These are phyloP conservation scores for Priocnemis perturbator DNA, from an alignment of 2,888 invertebrate genomes.

Conservation along the genomic window DNA sequence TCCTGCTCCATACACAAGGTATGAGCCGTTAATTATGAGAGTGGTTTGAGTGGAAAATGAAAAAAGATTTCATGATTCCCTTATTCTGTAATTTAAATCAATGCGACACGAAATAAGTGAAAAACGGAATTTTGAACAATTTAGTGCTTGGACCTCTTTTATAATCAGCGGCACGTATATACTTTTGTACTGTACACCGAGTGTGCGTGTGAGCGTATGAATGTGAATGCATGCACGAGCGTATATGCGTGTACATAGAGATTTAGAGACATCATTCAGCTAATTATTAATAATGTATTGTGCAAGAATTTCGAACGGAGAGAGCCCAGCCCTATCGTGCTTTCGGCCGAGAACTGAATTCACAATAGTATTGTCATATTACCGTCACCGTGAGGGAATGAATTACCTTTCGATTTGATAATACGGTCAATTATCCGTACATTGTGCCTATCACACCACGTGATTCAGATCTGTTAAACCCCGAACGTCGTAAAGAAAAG, in stretches of 20 bases:
- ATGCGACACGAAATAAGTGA: too few species aligned
- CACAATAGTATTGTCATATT: not conserved
- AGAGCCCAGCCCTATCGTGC: too few species aligned
- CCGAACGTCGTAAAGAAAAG: constrained; percentile 44
- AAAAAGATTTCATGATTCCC: too few species aligned
- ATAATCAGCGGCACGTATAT: too few species aligned
- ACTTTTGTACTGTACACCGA: constrained; percentile 41
- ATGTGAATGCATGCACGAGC: constrained; percentile 1
- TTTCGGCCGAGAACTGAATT: not conserved
- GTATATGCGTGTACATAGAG: constrained; percentile 37
- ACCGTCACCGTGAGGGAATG: constrained; percentile 19
- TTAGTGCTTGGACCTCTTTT: too few species aligned
- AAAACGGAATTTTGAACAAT: too few species aligned
- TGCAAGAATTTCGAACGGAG: constrained; percentile 12
- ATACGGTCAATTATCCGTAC: constrained; percentile 6
- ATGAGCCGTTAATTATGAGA: too few species aligned
- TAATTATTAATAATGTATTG: constrained; percentile 31
- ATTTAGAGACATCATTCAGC: constrained; percentile 31
- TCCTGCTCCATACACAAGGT: constrained; percentile 30
- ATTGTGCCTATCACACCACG: constrained; percentile 35
- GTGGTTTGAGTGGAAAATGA: too few species aligned
- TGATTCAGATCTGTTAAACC: constrained; percentile 57
- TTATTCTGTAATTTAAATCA: too few species aligned
- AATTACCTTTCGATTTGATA: constrained; percentile 12
- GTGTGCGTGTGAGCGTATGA: constrained; percentile 31